Evolutionary conservation across 1,140 invertebrate species (phyloP), one percentile per base, ranked within the genome.

Genomic region (Diprion similis): DNA sequence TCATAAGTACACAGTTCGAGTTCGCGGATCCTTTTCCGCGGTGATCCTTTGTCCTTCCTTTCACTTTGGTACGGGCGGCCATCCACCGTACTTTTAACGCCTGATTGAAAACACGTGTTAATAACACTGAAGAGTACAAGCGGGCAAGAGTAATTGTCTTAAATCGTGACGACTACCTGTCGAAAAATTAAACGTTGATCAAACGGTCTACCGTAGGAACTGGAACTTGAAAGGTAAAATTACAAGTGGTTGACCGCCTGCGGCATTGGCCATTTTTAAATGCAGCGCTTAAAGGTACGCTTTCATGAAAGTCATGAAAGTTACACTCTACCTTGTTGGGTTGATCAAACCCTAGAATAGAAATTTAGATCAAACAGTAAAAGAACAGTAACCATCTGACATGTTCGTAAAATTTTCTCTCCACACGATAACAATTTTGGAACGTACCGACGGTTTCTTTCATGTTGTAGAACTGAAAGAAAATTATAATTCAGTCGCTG

Each of bases 201-300:
- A 37, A 37, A 37, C 51, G 51, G n/a, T 17, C 4, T 13, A 59
- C 51, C 9, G 11, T 59, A 59, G n/a, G 9, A 59, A 59, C 51
- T 59, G n/a, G 51, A 59, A 59, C 11, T 4, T 17, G 51, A 9
- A 59, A 59, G 24, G 24, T 37, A 37, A 59, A 59, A 59, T 59
- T 59, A 59, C 51, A 59, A 59, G 51, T 59, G n/a, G 51, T 59
- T 59, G 51, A 59, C 51, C 51, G 51, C 51, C 51, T 59, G 11
- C 51, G 51, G 51, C 51, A 9, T 59, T 59, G 11, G 51, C 51
- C 51, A 59, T 59, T 59, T 59, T 59, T 59, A 59, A 59, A 59
- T 59, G n/a, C n/a, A 13, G 8, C 51, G 51, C 9, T 4, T 59
- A 8, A 59, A 37, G 24, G 24, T 37, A 37, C 24, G 24, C 24